phyloP scores from a whole-genome alignment of 2,888 invertebrate species.

The Stenichneumon culpator region DNA sequence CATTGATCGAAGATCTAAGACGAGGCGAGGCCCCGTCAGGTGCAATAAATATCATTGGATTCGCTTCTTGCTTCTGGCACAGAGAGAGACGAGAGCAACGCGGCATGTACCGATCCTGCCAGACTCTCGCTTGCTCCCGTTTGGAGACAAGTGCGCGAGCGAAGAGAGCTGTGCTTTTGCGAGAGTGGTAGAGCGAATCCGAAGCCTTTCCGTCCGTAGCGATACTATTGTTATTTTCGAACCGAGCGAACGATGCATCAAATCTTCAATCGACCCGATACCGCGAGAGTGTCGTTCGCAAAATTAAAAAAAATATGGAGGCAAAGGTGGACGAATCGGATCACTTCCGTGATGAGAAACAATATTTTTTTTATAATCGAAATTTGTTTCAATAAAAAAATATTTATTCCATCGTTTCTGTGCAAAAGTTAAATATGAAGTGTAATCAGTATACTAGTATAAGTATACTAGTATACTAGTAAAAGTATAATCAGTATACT shows the following conservation, averaged over 20 bases:
- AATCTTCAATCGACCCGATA: not conserved
- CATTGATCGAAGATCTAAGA: slow-evolving; percentile 76
- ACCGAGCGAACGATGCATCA: slow-evolving; percentile 1
- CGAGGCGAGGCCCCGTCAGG: slow-evolving; percentile 56
- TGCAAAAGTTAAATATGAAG: no score
- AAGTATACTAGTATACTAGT: no score
- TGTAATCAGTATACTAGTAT: no score
- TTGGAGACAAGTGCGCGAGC: slow-evolving; percentile 28
- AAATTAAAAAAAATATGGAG: not conserved
- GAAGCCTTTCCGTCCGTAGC: slow-evolving; percentile 3
- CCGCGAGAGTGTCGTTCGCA: not conserved
- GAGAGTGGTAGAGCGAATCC: slow-evolving; percentile 37
- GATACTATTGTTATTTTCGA: slow-evolving; percentile 27
- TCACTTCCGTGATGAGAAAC: not conserved
- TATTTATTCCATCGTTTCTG: no score
- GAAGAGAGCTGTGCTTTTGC: not conserved
- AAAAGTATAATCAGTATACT: no score
- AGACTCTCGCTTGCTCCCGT: slow-evolving; percentile 44
- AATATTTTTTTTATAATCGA: not conserved
- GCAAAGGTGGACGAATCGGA: not conserved
- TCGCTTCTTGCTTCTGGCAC: slow-evolving; percentile 72
- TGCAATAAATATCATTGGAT: slow-evolving; percentile 78
- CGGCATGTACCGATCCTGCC: slow-evolving; percentile 24
- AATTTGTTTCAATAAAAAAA: no score
- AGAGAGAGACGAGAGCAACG: not conserved